Evolutionary conservation across 1,140 invertebrate species (phyloP).

Genomic region (Steinernema khuongi): DNA sequence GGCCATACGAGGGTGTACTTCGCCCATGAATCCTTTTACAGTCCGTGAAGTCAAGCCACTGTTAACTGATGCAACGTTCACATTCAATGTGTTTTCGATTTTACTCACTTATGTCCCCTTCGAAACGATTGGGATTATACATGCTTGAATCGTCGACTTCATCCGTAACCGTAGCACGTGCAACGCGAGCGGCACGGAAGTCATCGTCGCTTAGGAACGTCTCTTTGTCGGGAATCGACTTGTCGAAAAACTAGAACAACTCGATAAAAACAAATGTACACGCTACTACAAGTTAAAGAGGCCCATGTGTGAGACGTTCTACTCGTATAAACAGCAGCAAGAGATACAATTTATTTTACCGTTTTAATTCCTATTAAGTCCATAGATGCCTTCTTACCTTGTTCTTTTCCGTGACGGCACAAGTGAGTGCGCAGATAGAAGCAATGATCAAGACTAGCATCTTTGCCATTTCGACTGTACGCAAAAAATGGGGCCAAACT

Average conservation of each 20-base stretch:
- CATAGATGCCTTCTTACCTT: no score
- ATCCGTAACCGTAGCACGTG: constrained; percentile 17
- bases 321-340: no score
- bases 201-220: constrained; percentile 38
- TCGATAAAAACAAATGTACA: neutral
- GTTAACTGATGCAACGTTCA: no score
- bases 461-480: no score
- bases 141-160: constrained; percentile 53
- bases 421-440: no score
- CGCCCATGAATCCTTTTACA: constrained; percentile 41
- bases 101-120: constrained; percentile 53
- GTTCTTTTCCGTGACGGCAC: no score
- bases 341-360: no score
- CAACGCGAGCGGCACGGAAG: constrained; percentile 24
- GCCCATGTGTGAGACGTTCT: neutral
- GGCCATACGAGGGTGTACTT: constrained; percentile 34
- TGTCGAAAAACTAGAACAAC: constrained; percentile 43
- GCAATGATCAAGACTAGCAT: no score
- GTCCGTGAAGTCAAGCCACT: constrained; percentile 40
- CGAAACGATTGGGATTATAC: constrained; percentile 51
- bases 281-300: neutral
- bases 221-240: constrained; percentile 38
- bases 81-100: neutral
- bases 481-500: no score
- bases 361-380: no score